These are phyloP conservation scores for Hypanus sabinus DNA, from an alignment of 2,113 vertebrate species.

Conservation along the genomic window DNA sequence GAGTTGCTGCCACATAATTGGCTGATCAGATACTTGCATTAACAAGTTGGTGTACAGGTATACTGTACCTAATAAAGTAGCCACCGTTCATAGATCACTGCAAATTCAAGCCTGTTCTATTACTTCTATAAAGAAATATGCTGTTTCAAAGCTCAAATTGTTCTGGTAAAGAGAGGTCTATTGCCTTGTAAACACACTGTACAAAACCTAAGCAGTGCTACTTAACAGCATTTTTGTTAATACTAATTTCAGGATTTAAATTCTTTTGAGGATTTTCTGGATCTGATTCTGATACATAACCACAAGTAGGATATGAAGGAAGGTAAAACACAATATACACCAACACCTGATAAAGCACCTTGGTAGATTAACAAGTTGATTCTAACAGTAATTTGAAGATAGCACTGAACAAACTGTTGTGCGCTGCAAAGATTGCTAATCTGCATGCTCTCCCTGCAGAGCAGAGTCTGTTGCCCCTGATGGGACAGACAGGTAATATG, in stretches of 20 bases:
- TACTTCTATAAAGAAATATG: no score
- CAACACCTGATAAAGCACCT: background rate
- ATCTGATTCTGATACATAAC: background rate
- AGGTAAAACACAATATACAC: background rate
- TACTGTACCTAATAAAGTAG: background rate
- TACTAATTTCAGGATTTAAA: background rate
- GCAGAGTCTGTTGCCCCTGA: background rate
- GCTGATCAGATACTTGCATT: no score
- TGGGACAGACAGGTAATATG: background rate
- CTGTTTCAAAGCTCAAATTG: background rate
- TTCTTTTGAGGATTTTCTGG: background rate
- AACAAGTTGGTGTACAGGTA: no score
- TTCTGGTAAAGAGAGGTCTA: background rate
- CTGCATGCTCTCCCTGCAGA: background rate
- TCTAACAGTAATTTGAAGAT: background rate
- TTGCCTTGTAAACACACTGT: background rate
- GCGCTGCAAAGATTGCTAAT: background rate
- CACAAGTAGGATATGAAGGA: background rate
- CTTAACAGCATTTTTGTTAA: background rate
- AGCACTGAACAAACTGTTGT: background rate
- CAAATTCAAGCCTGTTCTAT: no score
- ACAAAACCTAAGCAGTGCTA: background rate
- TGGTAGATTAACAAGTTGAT: background rate
- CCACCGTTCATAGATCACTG: background rate
- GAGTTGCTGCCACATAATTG: no score